Base-by-base conservation (phyloP, 2,888 invertebrate genomes). In the Polyommatus iphigenia region DNA sequence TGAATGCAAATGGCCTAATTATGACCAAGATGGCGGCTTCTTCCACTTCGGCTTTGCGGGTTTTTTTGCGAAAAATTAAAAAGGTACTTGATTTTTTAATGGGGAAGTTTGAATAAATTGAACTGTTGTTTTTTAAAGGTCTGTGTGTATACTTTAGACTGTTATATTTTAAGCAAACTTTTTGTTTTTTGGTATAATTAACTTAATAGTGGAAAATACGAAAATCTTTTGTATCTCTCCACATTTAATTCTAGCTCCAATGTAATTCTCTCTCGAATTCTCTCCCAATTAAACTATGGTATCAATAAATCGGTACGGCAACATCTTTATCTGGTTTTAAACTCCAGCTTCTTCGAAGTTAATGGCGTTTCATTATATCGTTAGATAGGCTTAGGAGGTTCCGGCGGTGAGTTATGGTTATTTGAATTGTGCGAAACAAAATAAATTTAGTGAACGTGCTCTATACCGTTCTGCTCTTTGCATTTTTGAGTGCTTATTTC, bases 401-500 rank as follows among this genome's bases (percentile, higher is more conserved):
- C 83, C 86, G 89, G 83, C 85, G 82, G 91, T 94, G 94, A 94
- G 86, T 94, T 93, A 94, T 94, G 94, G 94, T 94, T 94, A 94
- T 94, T 94, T 94, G 93, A 94, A 94, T 93, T 93, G 93, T 93
- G 87, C 90, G 93, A 93, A 93, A 93, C 94, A 93, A 93, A 93
- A 94, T 94, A 94, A 94, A 94, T 94, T 94, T 92, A 92, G 89
- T 89, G 92, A 92, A 94, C 94, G 94, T 94, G 94, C 93, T 89
- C 92, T 93, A 90, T 92, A 84, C 87, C 89, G 93, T 92, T 92
- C 91, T 93, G 93, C 93, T 93, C 92, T 93, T 93, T 94, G 94
- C 94, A 94, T 94, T 94, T 94, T 94, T 94, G 94, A 94, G 94
- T 94, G 94, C 94, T 94, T 94, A 94, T 94, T 94, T 94, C 92